Base-by-base conservation (phyloP, 2,888 invertebrate species). In the Biston stratarius region DNA sequence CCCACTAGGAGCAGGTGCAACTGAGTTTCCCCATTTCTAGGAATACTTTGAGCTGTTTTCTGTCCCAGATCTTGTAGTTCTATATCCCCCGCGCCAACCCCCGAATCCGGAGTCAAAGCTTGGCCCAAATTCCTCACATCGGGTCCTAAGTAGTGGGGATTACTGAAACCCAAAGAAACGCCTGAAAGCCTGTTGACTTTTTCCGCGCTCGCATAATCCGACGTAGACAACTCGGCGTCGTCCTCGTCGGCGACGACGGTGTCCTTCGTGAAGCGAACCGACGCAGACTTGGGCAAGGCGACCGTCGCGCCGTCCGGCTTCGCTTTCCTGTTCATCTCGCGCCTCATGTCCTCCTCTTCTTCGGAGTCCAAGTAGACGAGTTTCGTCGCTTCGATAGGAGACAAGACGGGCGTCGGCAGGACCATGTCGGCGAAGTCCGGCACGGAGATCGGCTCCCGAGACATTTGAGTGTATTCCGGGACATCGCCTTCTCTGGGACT, bases 121-220 rank as follows among this genome's bases (percentile, higher is more conserved):
- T 96, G 73, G 94, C 96, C 89, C 95, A 97, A 52, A 95, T 96
- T 73, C 95, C 95, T 70, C 95, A 95, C 94, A 74, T 96, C 96
- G 7, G 96, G 95, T 0, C 96, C 96, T 74, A 96, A 86, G 81
- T 97, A 97, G 84, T 97, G 96, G 6, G 97, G 97, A 85, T 97
- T 97, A 80, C 96, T 96, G 85, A 97, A 97, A 0, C 96, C 96
- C 64, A 95, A 59, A 77, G 94, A 82, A 24, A 89, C 90, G 0
- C 94, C 94, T 5, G 95, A 93, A 52, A 95, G 81, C 42, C 95
- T 84, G 82, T 95, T 95, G 33, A 96, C 95, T 0, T 95, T 94
- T 85, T 96, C 97, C 57, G 96, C 96, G 80, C 96, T 96, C 61
- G 96, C 96, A 84, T 97, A 97, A 81, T 97, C 97, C 6, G 97